Conservation (phyloP, 2,797 vertebrate species). For the Sebastes ruberrimus region DNA sequence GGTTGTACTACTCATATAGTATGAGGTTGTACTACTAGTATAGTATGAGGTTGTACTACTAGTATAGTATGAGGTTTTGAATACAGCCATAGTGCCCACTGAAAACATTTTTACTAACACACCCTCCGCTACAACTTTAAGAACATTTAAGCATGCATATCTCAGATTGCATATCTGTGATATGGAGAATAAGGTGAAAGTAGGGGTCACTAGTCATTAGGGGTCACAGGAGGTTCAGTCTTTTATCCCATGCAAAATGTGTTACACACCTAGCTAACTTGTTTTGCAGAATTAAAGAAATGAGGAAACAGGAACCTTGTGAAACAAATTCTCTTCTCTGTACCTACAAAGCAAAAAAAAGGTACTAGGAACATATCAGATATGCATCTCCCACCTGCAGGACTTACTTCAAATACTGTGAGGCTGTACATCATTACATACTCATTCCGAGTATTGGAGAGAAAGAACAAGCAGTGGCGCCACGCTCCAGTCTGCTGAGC, state of each 20-base stretch:
- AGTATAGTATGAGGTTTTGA: too few relatives aligned
- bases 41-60: too few relatives aligned
- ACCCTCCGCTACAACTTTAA: not conserved
- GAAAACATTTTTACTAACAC: not conserved
- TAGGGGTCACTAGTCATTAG: not conserved
- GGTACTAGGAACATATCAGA: not conserved
- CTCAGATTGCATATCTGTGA: not conserved
- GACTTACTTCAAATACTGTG: constrained; percentile 97
- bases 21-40: too few relatives aligned
- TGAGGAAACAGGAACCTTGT: not conserved
- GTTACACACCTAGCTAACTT: not conserved
- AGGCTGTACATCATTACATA: constrained; percentile 99
- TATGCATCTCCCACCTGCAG: not conserved
- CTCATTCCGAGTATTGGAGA: constrained; percentile 96
- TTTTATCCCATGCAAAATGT: not conserved
- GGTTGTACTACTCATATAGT: too few relatives aligned
- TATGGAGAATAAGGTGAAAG: not conserved
- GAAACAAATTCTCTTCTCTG: not conserved
- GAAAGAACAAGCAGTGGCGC: constrained; percentile 97
- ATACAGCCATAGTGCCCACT: not conserved
- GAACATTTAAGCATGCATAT: not conserved
- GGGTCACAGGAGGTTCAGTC: not conserved
- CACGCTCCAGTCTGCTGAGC: constrained; percentile 97
- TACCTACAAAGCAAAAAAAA: not conserved
- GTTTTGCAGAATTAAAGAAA: not conserved